phyloP scores from a whole-genome alignment of 2,797 vertebrate genomes.

The Vireo griseus region DNA sequence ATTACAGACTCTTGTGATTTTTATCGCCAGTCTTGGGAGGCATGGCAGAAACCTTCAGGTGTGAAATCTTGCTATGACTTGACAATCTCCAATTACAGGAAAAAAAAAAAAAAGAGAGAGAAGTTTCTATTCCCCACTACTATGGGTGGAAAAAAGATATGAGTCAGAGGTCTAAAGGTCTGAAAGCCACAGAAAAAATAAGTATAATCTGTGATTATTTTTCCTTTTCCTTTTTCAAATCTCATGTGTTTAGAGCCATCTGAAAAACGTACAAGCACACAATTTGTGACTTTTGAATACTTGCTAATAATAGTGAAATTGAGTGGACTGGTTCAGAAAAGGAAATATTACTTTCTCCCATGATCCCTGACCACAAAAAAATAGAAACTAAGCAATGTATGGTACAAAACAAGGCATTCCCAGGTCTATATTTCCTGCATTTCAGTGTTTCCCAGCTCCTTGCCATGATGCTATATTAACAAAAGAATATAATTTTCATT shows the following conservation, averaged over 20 bases:
- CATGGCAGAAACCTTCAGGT: background rate
- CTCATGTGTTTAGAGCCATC: background rate
- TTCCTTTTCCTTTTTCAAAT: background rate
- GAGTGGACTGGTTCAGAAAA: background rate
- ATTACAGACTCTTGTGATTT: background rate
- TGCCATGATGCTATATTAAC: background rate
- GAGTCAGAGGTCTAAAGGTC: background rate
- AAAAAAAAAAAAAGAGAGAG: background rate
- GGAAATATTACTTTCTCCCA: background rate
- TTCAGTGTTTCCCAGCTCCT: background rate
- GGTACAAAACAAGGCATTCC: background rate
- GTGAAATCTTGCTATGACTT: background rate
- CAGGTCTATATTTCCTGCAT: background rate
- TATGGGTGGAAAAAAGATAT: background rate
- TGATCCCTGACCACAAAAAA: background rate
- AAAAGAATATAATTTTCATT: background rate
- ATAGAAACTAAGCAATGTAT: background rate
- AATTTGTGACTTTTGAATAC: background rate
- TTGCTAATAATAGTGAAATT: background rate
- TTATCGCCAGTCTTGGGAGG: background rate
- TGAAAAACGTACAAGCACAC: background rate
- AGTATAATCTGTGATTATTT: background rate
- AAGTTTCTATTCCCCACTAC: background rate
- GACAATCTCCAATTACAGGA: background rate
- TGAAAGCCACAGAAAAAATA: background rate